A percentile compares a stretch with the other conserved stretches of the same genome.
These are phyloP conservation scores for Gastrophryne carolinensis DNA, from an alignment of 2,797 vertebrate species.

Conservation along the genomic window DNA sequence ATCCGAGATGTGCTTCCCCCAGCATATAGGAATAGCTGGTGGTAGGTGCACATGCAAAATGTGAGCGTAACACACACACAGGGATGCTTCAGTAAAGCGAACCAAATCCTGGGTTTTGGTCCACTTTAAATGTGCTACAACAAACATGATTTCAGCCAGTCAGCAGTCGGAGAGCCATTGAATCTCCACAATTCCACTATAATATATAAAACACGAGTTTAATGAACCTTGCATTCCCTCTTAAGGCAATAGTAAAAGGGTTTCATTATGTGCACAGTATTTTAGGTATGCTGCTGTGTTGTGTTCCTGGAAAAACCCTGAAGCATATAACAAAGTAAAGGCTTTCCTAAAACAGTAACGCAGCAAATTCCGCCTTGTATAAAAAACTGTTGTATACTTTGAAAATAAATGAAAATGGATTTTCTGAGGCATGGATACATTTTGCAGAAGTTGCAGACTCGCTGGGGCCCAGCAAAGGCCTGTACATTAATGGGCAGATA, in stretches of 20 bases:
- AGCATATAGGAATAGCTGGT: too few species aligned
- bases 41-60: too few species aligned
- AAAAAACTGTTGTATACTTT: constrained; percentile 12
- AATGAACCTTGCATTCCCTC: neutral
- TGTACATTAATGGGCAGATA: neutral
- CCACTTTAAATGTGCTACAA: too few species aligned
- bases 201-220: neutral
- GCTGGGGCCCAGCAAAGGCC: constrained; percentile 12
- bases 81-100: too few species aligned
- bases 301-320: neutral
- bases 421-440: neutral
- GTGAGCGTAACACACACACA: too few species aligned
- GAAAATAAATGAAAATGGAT: neutral
- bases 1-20: too few species aligned
- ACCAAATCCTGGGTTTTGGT: too few species aligned
- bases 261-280: neutral
- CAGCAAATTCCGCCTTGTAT: neutral
- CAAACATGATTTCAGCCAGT: too few species aligned
- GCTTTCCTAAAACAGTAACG: neutral
- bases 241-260: neutral
- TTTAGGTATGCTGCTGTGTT: neutral
- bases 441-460: constrained; percentile 2
- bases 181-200: neutral
- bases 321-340: neutral
- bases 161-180: neutral